Base-by-base conservation (phyloP, 2,888 invertebrate genomes). In the Caenorhabditis sp. region DNA sequence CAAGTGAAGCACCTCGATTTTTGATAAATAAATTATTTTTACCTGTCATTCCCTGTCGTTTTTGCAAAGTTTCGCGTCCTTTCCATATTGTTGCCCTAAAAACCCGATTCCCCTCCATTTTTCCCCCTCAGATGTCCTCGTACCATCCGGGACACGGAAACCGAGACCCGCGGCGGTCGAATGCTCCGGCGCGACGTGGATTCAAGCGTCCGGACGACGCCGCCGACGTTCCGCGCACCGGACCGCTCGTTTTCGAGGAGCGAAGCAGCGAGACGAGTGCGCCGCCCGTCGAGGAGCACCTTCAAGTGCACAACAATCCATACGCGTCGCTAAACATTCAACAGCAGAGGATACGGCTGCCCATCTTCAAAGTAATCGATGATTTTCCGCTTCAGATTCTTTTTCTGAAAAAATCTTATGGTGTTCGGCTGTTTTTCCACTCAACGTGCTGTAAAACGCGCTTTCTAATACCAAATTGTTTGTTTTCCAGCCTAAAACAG, bases 311-410 rank as follows among this genome's bases (percentile, higher is more conserved):
- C 63, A 81, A 94, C 89, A 97, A 97, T 90, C 93, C 94, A 2
- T 92, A 94, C 89, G 92, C 93, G 73, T 94, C 94, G 39, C 91
- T 96, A 70, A 93, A 95, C 0, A 91, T 96, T 70, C 93, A 94
- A 79, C 92, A 94, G 55, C 96, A 97, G 90, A 91, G 95, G 35
- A 93, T 94, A 87, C 92, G 93, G 86, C 90, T 97, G 63, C 96
- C 96, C 0, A 95, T 96, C 78, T 95, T 93, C 88, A 93, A 94
- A 74, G 87, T 89, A 58, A 22, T 26, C 20, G 24, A n/a, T n/a
- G n/a, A n/a, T n/a, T n/a, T n/a, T n/a, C 17, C 15, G 20, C 17
- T n/a, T n/a, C n/a, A n/a, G n/a, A n/a, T n/a, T n/a, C n/a, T n/a
- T n/a, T n/a, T n/a, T n/a, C n/a, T n/a, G n/a, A n/a, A n/a, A n/a